phyloP scores from a whole-genome alignment of 2,113 vertebrate species.

The Strix uralensis region DNA sequence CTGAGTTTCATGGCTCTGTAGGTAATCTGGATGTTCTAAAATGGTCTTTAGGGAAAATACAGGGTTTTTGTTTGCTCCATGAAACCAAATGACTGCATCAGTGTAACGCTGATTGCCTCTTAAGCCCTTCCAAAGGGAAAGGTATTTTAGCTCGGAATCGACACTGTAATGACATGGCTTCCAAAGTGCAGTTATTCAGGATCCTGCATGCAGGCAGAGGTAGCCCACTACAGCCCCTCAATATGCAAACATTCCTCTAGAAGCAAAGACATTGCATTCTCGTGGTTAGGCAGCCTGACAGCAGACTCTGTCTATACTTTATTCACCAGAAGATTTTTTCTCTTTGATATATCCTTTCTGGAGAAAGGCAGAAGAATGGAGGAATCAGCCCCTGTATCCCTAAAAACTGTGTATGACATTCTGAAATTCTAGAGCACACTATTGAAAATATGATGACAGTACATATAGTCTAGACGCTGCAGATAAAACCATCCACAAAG shows the following conservation, averaged over 20 bases:
- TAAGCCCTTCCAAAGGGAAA: background rate
- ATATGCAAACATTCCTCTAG: background rate
- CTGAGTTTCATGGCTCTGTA: background rate
- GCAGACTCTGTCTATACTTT: background rate
- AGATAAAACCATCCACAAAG: background rate
- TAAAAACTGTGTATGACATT: background rate
- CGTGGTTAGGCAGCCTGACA: background rate
- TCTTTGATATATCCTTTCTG: background rate
- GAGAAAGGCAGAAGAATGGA: background rate
- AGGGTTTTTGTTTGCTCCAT: background rate
- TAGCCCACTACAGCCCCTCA: background rate
- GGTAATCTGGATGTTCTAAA: background rate
- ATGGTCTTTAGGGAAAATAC: background rate
- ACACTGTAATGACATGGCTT: background rate
- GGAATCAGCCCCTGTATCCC: background rate
- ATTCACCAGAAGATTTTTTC: background rate
- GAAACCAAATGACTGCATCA: background rate
- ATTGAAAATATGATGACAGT: background rate
- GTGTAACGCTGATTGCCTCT: accelerated
- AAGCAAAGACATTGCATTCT: background rate
- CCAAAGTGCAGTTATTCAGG: background rate
- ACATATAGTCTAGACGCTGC: background rate
- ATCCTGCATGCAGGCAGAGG: background rate
- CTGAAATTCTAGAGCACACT: background rate
- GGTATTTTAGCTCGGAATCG: background rate